These are phyloP conservation scores for Meriones psammophilus DNA, from an alignment of 2,797 vertebrate genomes.

Conservation along the genomic window DNA sequence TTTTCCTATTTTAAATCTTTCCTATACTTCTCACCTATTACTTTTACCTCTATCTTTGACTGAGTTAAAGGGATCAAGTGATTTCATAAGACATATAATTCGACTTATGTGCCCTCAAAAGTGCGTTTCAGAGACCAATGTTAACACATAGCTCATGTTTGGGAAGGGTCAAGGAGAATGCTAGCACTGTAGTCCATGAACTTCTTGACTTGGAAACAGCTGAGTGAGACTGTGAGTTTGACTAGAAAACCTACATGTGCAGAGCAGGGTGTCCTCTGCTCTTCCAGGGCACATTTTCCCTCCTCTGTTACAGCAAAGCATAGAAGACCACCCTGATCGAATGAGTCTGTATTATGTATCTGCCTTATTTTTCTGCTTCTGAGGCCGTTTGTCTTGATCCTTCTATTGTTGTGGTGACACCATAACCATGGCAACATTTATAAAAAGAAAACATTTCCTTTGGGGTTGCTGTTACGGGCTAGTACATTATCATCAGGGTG, in stretches of 20 bases:
- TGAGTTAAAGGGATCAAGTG: not conserved
- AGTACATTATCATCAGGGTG: not conserved
- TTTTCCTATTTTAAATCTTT: not conserved
- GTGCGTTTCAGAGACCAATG: not conserved
- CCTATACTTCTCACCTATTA: not conserved
- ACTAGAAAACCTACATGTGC: not conserved
- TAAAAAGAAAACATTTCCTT: not conserved
- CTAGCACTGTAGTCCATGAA: not conserved
- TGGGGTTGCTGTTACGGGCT: not conserved
- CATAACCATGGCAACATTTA: not conserved
- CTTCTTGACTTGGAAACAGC: not conserved
- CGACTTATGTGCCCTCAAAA: not conserved
- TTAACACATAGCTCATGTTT: not conserved
- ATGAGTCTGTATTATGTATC: not conserved
- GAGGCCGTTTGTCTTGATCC: not conserved
- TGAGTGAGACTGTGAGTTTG: not conserved
- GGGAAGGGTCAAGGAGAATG: not conserved
- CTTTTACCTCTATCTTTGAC: not conserved
- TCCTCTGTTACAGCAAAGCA: not conserved
- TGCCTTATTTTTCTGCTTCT: not conserved
- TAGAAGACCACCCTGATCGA: not conserved
- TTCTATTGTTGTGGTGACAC: not conserved
- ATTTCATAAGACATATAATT: not conserved
- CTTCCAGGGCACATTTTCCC: not conserved
- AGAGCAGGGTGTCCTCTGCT: not conserved